phyloP scores from a whole-genome alignment of 2,888 invertebrate genomes.

The Xestobium rufovillosum region DNA sequence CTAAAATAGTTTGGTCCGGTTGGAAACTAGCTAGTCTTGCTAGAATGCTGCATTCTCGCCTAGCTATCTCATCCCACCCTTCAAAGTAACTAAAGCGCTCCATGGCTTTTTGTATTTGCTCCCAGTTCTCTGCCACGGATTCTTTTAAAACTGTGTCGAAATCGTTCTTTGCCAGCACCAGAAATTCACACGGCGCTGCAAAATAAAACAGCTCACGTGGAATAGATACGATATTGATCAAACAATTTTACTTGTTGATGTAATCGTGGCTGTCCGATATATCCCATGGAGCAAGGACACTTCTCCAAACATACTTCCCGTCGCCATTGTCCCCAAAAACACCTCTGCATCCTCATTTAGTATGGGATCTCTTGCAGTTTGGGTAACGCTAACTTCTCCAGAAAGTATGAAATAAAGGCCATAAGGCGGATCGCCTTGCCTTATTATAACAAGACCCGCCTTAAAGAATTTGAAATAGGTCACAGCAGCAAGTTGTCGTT shows the following conservation, averaged over 20 bases:
- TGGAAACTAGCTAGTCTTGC: constrained; percentile 53
- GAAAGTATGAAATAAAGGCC: constrained; percentile 58
- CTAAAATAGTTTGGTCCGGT: constrained; percentile 49
- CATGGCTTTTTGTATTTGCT: constrained; percentile 52
- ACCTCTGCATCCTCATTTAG: constrained; percentile 43
- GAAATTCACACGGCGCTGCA: constrained; percentile 51
- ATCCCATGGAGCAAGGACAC: constrained; percentile 55
- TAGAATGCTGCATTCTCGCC: constrained; percentile 58
- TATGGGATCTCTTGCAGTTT: constrained; percentile 47
- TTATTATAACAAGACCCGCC: constrained; percentile 53
- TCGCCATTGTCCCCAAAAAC: constrained; percentile 47
- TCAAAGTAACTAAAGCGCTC: constrained; percentile 58
- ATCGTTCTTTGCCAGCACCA: constrained; percentile 54
- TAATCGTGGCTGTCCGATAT: constrained; percentile 53
- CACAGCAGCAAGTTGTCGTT: constrained; percentile 52
- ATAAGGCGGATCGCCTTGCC: constrained; percentile 52
- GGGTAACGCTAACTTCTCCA: constrained; percentile 51
- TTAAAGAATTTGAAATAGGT: constrained; percentile 55
- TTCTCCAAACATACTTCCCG: constrained; percentile 61
- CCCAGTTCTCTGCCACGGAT: constrained; percentile 55
- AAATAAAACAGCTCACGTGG: no score
- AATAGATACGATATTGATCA: no score
- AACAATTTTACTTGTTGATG: constrained; percentile 48
- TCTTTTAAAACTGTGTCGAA: constrained; percentile 54
- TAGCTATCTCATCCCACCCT: constrained; percentile 50